phyloP scores from a whole-genome alignment of 1,140 invertebrate genomes.

The Drosophila obscura region DNA sequence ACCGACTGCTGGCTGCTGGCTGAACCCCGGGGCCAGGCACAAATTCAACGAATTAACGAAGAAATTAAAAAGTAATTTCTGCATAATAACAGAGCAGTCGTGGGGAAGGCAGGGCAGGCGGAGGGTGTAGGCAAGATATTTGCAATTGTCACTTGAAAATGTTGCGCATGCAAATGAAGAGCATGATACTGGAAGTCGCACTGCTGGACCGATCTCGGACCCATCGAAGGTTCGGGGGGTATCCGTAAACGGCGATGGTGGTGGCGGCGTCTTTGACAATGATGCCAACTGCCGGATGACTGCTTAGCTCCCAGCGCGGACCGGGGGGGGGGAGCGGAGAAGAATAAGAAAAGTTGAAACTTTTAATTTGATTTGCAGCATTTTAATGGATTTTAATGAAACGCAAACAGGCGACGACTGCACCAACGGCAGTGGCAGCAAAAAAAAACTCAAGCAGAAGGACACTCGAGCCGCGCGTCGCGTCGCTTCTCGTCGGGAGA shows the following conservation, averaged over 20 bases:
- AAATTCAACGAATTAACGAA: constrained; percentile 60
- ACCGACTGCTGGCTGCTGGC: neutral
- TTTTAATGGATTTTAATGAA: constrained; percentile 83
- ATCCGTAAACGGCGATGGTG: constrained; percentile 57
- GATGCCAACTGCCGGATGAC: constrained; percentile 44
- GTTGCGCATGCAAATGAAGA: constrained; percentile 72
- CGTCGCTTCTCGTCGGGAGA: constrained; percentile 4
- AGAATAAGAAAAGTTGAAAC: constrained; percentile 58
- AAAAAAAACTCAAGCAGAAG: constrained; percentile 57
- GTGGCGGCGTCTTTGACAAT: constrained; percentile 48
- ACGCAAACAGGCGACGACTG: constrained; percentile 70
- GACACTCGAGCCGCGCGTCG: constrained; percentile 58
- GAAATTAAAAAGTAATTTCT: constrained; percentile 80
- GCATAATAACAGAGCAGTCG: constrained; percentile 21
- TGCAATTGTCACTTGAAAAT: constrained; percentile 70
- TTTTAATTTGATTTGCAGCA: constrained; percentile 83
- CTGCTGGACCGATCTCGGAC: no score
- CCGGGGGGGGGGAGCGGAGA: neutral
- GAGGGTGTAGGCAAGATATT: constrained; percentile 22
- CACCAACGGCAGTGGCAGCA: constrained; percentile 2
- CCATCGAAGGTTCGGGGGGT: neutral
- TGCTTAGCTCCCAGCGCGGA: constrained; percentile 21
- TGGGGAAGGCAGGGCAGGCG: neutral
- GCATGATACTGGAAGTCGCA: neutral
- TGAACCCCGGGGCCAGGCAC: neutral